phyloP scores from a whole-genome alignment of 2,888 invertebrate genomes.

The Sympetrum striolatum region DNA sequence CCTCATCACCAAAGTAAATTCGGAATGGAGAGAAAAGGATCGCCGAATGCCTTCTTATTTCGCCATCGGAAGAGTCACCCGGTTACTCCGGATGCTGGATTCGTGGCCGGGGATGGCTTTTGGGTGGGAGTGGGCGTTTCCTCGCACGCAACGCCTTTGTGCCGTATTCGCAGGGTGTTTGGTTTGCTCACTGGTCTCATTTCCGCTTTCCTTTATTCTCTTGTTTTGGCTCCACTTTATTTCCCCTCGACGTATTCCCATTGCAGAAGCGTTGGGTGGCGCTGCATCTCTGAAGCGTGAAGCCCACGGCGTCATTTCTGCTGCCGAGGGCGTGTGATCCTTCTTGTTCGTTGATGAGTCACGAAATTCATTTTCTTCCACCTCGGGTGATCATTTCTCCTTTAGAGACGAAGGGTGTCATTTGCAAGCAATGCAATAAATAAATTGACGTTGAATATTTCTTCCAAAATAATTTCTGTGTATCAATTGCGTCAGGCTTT shows the following conservation, averaged over 20 bases:
- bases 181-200: background rate
- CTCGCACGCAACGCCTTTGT: background rate
- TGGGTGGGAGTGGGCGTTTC: background rate
- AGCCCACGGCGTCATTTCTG: background rate
- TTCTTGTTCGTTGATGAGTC: background rate
- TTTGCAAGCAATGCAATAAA: too few relatives aligned
- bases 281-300: background rate
- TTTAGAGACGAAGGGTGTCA: too few relatives aligned
- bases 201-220: background rate
- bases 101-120: background rate
- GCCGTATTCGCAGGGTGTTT: background rate
- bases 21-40: background rate
- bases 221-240: background rate
- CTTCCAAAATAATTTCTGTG: too few relatives aligned
- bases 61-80: too few relatives aligned
- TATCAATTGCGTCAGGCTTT: too few relatives aligned
- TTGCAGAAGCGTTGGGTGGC: background rate
- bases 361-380: background rate
- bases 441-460: too few relatives aligned
- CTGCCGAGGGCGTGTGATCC: background rate
- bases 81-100: background rate
- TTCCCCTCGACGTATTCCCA: background rate
- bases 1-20: background rate
- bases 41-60: background rate
- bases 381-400: too few relatives aligned